Percentiles rank a stretch among this genome's conserved stretches.
Evolutionary conservation across 2,888 invertebrate genomes (phyloP).

Genomic region (Drosophila subsilvestris): DNA sequence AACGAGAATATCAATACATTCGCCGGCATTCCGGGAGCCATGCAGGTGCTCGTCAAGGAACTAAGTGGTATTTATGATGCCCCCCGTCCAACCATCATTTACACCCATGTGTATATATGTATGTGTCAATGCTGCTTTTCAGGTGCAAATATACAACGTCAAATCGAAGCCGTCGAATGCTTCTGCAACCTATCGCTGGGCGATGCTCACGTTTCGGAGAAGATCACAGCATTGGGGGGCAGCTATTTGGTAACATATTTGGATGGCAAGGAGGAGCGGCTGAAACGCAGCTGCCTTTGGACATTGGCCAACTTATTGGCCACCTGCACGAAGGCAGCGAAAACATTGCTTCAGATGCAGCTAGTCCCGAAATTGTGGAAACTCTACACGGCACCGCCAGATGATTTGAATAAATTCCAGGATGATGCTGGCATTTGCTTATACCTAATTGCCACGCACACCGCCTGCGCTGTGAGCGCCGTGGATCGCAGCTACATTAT

Average conservation of each 20-base stretch:
- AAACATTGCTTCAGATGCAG: conserved; percentile 77
- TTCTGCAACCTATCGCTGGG: conserved; percentile 83
- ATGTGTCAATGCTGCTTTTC: not conserved
- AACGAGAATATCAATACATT: conserved; percentile 80
- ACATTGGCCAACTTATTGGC: conserved; percentile 79
- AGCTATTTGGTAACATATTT: conserved; percentile 82
- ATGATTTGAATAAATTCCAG: conserved; percentile 46
- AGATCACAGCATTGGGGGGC: conserved; percentile 78
- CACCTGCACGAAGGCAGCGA: conserved; percentile 72
- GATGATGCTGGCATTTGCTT: conserved; percentile 78
- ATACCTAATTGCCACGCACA: conserved; percentile 61
- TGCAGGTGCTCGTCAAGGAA: conserved; percentile 82
- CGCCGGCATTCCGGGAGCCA: conserved; percentile 78
- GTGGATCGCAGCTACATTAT: conserved; percentile 64
- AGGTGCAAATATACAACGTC: conserved; percentile 77
- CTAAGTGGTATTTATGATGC: conserved; percentile 71
- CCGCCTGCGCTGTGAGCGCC: conserved; percentile 39
- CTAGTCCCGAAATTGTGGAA: conserved; percentile 77
- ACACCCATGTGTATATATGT: no score
- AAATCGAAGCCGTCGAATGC: conserved; percentile 80
- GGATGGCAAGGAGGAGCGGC: conserved; percentile 66
- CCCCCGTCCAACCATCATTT: not conserved
- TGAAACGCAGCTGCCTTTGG: conserved; percentile 81
- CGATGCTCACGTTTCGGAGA: conserved; percentile 78
- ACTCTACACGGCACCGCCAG: conserved; percentile 55